Evolutionary conservation across 1,140 invertebrate species (phyloP).

Genomic region (Temnothorax longispinosus): DNA sequence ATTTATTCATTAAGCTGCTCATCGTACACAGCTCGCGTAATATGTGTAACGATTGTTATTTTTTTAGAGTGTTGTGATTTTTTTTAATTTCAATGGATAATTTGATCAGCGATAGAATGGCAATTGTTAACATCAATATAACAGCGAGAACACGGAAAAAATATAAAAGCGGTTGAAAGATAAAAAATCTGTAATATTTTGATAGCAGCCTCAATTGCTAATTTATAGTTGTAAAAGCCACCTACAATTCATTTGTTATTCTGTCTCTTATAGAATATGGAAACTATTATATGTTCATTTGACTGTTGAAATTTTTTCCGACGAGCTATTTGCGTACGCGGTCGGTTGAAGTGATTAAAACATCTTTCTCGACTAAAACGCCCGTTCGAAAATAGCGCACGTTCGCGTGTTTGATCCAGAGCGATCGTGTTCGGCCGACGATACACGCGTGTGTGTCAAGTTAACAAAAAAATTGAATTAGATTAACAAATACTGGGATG

Average conservation of each 20-base stretch:
- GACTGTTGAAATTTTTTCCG: background rate
- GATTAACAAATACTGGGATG: conserved; percentile 38
- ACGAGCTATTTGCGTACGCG: background rate
- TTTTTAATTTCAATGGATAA: conserved; percentile 23
- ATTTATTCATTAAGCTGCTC: conserved; percentile 43
- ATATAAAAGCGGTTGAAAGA: conserved; percentile 6
- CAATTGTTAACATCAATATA: conserved; percentile 40
- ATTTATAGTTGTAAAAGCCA: background rate
- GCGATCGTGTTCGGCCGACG: background rate
- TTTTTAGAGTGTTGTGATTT: conserved; percentile 13
- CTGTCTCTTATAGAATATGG: background rate
- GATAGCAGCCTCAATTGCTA: background rate
- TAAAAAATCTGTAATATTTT: conserved; percentile 4
- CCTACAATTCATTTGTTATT: background rate
- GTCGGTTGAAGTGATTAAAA: conserved; percentile 20
- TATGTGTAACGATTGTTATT: background rate
- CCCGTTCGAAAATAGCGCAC: conserved; percentile 29
- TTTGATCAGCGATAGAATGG: conserved; percentile 20
- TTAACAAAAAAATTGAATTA: conserved; percentile 52
- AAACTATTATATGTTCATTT: conserved; percentile 22
- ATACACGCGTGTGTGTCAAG: background rate
- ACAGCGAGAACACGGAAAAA: background rate
- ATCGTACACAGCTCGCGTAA: conserved; percentile 20
- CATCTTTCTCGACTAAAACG: conserved; percentile 27
- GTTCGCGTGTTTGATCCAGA: conserved; percentile 23